Base-by-base conservation (phyloP, 2,888 invertebrate species). In the Phasia obesa region DNA sequence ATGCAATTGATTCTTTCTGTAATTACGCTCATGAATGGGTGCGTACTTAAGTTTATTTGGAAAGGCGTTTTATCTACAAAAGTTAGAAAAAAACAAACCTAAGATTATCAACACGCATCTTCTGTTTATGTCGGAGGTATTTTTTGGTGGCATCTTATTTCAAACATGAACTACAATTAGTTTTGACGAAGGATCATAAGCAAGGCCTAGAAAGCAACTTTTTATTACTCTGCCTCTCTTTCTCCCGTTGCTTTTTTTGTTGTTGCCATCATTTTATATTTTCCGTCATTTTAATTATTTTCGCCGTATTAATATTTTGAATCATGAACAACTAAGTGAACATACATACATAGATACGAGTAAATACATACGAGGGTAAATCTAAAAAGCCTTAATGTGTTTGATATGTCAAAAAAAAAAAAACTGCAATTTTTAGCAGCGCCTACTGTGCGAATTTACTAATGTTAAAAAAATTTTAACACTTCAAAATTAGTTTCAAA, bases 181-280 rank as follows among this genome's bases (percentile, higher is more conserved):
- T 71, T 60, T 65, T 73, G 81, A 67, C 81, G 71, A 73, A 71
- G 81, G 65, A 71, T 76, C 81, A 81, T 71, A 77, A 77, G 73
- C 67, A 73, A 71, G 80, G 27, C 47, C 69, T 75, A 80, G 55
- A 69, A 65, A 55, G 35, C 15, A 88, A 87, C 87, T 89, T 13
- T 60, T 79, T 73, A 35, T 31, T 59, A 25, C 11, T 2, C 27
- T 35, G 7, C 42, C 17, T 65, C 42, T 53, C 53, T 38, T 27
- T 53, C n/a, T 38, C 19, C 17, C 51, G 49, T 21, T 51, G 19
- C 3, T 13, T 19, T 55, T 59, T 13, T n/a, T 21, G 44, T 27
- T 65, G 49, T 59, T 51, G 59, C 25, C 23, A 27, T 55, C n/a
- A 51, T 67, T 73, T 5, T 73, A 49, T 49, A n/a, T n/a, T n/a